A percentile compares a stretch with the other conserved stretches of the same genome.
Evolutionary conservation across 2,797 vertebrate species (phyloP).

Genomic region (Synaphobranchus kaupii): DNA sequence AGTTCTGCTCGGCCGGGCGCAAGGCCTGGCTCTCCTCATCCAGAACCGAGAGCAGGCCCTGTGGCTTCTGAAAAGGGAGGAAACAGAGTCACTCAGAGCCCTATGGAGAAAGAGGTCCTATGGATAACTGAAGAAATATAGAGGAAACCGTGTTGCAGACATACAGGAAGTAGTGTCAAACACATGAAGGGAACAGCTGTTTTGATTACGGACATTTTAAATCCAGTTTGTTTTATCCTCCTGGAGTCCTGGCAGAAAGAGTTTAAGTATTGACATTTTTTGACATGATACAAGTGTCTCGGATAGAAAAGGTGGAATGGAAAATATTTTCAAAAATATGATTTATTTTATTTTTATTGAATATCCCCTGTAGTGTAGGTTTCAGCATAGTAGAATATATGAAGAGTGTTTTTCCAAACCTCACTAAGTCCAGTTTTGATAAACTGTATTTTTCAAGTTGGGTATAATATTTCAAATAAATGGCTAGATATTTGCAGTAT

Average conservation of each 20-base stretch:
- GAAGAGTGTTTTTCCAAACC: too few species aligned
- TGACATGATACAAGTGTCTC: not conserved
- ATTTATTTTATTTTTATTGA: not conserved
- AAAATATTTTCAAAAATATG: not conserved
- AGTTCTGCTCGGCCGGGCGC: slow-evolving; percentile 79
- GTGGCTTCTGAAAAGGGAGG: slow-evolving; percentile 81
- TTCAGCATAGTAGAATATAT: not conserved
- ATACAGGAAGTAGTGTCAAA: too few species aligned
- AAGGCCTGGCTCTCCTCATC: slow-evolving; percentile 89
- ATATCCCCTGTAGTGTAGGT: not conserved
- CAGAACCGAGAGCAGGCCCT: slow-evolving; percentile 85
- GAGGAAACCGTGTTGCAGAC: too few species aligned
- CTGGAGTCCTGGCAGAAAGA: too few species aligned
- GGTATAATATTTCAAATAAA: too few species aligned
- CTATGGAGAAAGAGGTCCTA: not conserved
- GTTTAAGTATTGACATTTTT: not conserved
- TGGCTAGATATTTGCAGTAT: too few species aligned
- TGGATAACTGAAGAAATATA: too few species aligned
- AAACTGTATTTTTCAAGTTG: too few species aligned
- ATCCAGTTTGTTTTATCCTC: too few species aligned
- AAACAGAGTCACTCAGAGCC: not conserved
- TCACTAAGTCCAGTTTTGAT: too few species aligned
- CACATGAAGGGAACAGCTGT: too few species aligned
- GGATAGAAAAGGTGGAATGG: not conserved
- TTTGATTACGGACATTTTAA: too few species aligned